phyloP scores from a whole-genome alignment of 2,113 vertebrate genomes.

The Gopherus flavomarginatus region DNA sequence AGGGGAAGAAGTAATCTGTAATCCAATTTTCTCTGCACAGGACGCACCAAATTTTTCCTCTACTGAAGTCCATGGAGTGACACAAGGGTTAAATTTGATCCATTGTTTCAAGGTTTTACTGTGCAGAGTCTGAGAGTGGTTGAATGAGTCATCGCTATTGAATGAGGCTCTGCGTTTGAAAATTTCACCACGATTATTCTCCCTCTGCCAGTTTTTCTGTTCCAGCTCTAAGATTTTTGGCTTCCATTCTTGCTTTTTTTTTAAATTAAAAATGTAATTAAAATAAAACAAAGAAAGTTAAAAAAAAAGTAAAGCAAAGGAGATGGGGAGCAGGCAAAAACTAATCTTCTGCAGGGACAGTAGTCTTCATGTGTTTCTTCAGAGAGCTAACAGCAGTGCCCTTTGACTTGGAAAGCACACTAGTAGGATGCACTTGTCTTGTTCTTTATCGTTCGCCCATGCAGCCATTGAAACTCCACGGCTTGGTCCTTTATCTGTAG shows the following conservation, averaged over 20 bases:
- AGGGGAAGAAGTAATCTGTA: not conserved
- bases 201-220: not conserved
- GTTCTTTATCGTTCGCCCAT: fast-evolving
- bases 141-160: not conserved
- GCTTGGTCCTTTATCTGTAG: not conserved
- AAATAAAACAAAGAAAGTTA: not conserved
- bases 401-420: fast-evolving
- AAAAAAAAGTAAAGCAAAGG: not conserved
- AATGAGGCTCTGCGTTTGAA: not conserved
- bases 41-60: not conserved
- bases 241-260: not conserved
- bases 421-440: fast-evolving
- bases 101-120: not conserved
- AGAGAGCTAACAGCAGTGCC: not conserved
- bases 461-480: fast-evolving
- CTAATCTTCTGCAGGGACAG: fast-evolving
- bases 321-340: fast-evolving
- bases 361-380: not conserved
- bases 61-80: not conserved
- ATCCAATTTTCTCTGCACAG: not conserved
- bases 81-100: not conserved
- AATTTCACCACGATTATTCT: fast-evolving
- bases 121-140: not conserved
- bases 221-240: not conserved
- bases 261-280: not conserved